phyloP scores from a whole-genome alignment of 1,140 invertebrate species.

The Drosophila quadrilineata region DNA sequence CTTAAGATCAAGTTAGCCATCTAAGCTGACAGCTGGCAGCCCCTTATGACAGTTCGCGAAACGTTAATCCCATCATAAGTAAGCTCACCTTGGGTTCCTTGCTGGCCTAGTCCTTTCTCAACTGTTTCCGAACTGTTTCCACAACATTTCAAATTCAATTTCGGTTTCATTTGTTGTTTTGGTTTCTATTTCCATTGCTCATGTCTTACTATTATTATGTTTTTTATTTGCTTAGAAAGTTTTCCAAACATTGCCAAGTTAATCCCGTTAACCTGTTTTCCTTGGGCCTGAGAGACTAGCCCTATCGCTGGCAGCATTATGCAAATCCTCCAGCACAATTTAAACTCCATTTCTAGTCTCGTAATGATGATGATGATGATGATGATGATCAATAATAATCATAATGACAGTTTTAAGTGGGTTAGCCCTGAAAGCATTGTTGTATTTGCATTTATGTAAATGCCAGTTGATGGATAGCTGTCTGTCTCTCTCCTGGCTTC shows the following conservation, averaged over 20 bases:
- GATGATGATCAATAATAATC: slow-evolving; percentile 76
- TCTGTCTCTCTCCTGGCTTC: slow-evolving; percentile 4
- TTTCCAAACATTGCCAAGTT: slow-evolving; percentile 72
- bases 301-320: slow-evolving; percentile 46
- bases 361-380: not conserved
- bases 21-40: slow-evolving; percentile 73
- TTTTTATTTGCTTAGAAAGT: slow-evolving; percentile 64
- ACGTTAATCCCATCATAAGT: slow-evolving; percentile 65
- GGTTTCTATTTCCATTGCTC: slow-evolving; percentile 26
- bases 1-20: slow-evolving; percentile 78
- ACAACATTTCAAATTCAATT: slow-evolving; percentile 60
- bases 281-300: slow-evolving; percentile 2
- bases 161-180: slow-evolving; percentile 55
- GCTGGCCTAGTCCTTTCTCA: slow-evolving; percentile 15
- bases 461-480: slow-evolving; percentile 68
- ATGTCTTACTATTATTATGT: slow-evolving; percentile 9
- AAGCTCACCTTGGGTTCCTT: slow-evolving; percentile 51
- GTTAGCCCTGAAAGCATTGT: slow-evolving; percentile 48
- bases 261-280: slow-evolving; percentile 63
- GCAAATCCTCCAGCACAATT: slow-evolving; percentile 54
- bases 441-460: slow-evolving; percentile 58
- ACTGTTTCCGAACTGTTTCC: slow-evolving; percentile 12
- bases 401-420: slow-evolving; percentile 77
- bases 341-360: slow-evolving; percentile 33
- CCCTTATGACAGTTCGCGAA: slow-evolving; percentile 59